Evolutionary conservation across 2,888 invertebrate genomes (phyloP), one percentile per base, ranked within the genome.

Genomic region (Mythimna impura): DNA sequence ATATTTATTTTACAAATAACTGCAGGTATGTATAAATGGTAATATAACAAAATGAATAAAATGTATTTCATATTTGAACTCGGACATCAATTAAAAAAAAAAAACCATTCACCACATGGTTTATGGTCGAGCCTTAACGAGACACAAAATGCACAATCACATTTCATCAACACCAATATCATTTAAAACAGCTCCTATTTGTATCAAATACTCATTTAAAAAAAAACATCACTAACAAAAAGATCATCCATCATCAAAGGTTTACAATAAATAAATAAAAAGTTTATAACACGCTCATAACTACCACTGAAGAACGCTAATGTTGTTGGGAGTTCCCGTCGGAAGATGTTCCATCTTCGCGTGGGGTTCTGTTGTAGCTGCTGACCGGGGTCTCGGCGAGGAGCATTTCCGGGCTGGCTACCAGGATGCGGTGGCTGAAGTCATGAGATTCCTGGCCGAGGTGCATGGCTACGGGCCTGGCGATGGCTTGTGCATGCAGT

Each of bases 341-440:
- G 89, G 89, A 88, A 90, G 91, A 90, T 91, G 89, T 89, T 91
- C 87, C 92, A 93, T 93, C 91, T 90, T 90, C 88, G 88, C 84
- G 88, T 91, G 92, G 86, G 93, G 90, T 92, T 93, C 76, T 92
- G 88, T 94, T 93, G 76, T 93, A 95, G 95, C 92, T 36, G 92
- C 91, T n/a, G 95, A 95, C 71, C 88, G 92, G 20, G 91, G 89
- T 65, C 80, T 86, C 17, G 89, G 90, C 30, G 93, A 91, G 68
- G 93, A 92, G 40, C 89, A 91, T 83, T 98, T 97, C 93, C 97
- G 98, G 71, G 97, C 98, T 25, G 99, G 99, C 3, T 99, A 98
- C 95, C 98, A 98, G 90, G 99, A 99, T 92, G 99, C 99, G 84
- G 97, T 98, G 90, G 98, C 98, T 68, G 99, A 99, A 93, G 97